These are phyloP conservation scores for Orchesella flavescens DNA, from an alignment of 2,888 invertebrate species.

Conservation along the genomic window DNA sequence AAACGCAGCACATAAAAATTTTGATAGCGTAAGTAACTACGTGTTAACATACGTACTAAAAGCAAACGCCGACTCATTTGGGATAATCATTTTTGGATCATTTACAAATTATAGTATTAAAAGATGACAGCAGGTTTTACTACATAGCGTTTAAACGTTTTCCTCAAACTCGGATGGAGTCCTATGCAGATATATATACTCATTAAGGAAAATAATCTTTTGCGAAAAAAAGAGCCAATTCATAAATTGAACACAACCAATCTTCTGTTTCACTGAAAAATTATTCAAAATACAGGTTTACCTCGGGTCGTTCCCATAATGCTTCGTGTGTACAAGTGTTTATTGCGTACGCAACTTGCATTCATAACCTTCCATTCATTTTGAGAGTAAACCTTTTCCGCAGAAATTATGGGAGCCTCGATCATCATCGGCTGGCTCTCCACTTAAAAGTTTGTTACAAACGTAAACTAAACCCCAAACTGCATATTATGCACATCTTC, in stretches of 20 bases:
- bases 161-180: too few relatives aligned
- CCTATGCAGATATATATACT: too few relatives aligned
- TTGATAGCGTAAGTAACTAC: conserved; percentile 19
- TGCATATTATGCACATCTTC: too few relatives aligned
- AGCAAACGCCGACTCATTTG: conserved; percentile 43
- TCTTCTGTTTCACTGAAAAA: conserved; percentile 15
- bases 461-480: too few relatives aligned
- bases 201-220: conserved; percentile 2
- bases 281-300: conserved; percentile 33
- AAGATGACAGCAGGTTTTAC: conserved; percentile 26
- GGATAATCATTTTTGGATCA: conserved; percentile 47
- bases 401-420: too few relatives aligned
- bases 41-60: conserved; percentile 52
- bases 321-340: background rate
- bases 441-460: too few relatives aligned
- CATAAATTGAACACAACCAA: conserved; percentile 14
- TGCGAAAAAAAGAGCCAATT: background rate
- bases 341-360: background rate
- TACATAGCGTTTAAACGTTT: background rate
- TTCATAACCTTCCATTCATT: background rate
- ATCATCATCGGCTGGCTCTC: too few relatives aligned
- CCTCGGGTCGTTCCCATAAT: conserved; percentile 6
- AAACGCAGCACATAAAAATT: background rate
- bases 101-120: conserved; percentile 49
- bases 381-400: background rate